Conservation (phyloP, 2,113 vertebrate species). For the Ctenodactylus gundi region DNA sequence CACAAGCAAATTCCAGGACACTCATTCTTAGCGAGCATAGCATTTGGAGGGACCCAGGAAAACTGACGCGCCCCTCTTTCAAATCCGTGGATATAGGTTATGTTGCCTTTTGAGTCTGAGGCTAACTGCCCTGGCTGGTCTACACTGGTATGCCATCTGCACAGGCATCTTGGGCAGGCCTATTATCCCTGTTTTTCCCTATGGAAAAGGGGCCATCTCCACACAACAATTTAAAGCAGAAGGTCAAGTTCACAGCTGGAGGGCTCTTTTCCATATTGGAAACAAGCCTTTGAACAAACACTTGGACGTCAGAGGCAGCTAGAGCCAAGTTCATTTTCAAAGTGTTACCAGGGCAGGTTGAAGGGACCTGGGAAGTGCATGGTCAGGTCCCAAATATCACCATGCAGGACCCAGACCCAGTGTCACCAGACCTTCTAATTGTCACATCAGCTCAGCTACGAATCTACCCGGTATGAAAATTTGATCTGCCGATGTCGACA, state of each 20-base stretch:
- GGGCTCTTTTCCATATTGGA: neutral
- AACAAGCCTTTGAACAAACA: neutral
- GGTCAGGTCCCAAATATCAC: accelerated
- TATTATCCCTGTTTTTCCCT: neutral
- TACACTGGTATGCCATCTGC: neutral
- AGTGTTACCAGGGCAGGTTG: neutral
- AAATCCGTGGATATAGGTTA: neutral
- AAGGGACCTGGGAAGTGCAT: too few species aligned
- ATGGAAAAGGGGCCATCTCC: neutral
- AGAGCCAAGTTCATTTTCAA: neutral
- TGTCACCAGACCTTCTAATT: neutral
- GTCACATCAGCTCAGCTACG: neutral
- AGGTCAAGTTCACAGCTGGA: neutral
- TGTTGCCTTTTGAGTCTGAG: neutral
- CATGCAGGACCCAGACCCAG: accelerated
- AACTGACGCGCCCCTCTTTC: neutral
- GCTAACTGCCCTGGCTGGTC: too few species aligned
- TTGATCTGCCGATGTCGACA: accelerated
- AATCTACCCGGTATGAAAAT: neutral
- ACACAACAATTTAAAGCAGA: neutral
- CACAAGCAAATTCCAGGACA: neutral
- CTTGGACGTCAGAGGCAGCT: neutral
- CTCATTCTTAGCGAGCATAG: neutral
- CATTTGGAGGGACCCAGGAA: neutral
- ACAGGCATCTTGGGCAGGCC: neutral